A percentile compares a stretch with the other conserved stretches of the same genome.
These are phyloP conservation scores for Diabrotica balteata DNA, from an alignment of 2,888 invertebrate species.

Conservation along the genomic window DNA sequence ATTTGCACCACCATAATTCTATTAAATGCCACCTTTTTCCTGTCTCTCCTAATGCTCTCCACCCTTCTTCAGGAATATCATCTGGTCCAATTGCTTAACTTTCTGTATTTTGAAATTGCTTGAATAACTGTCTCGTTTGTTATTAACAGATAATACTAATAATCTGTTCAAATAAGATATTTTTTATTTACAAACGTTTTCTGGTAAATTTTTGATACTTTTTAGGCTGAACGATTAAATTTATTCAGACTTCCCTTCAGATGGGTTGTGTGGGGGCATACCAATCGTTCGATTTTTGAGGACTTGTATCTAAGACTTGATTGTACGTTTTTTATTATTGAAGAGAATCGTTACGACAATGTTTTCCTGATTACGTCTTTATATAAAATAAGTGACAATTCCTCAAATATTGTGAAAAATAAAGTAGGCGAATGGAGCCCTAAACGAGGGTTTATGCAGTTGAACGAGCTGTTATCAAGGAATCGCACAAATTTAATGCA, in stretches of 20 bases:
- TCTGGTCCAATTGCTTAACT: no score
- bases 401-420: slow-evolving; percentile 29
- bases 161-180: no score
- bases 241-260: slow-evolving; percentile 45
- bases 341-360: slow-evolving; percentile 23
- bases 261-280: slow-evolving; percentile 45
- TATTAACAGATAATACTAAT: no score
- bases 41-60: no score
- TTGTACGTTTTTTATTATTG: slow-evolving; percentile 44
- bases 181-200: no score
- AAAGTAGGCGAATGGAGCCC: slow-evolving; percentile 32
- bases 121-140: no score
- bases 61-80: no score
- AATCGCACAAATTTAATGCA: slow-evolving; percentile 43
- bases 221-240: slow-evolving; percentile 42
- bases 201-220: background rate
- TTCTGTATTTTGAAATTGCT: no score
- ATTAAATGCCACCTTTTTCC: no score
- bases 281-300: slow-evolving; percentile 20
- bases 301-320: slow-evolving; percentile 43
- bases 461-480: slow-evolving; percentile 18
- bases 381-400: slow-evolving; percentile 40
- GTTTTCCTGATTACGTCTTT: slow-evolving; percentile 37
- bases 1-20: no score
- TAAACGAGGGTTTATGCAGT: slow-evolving; percentile 28